Evolutionary conservation across 2,888 invertebrate species (phyloP), one percentile per base, ranked within the genome.

Genomic region (Hypolimnas misippus): DNA sequence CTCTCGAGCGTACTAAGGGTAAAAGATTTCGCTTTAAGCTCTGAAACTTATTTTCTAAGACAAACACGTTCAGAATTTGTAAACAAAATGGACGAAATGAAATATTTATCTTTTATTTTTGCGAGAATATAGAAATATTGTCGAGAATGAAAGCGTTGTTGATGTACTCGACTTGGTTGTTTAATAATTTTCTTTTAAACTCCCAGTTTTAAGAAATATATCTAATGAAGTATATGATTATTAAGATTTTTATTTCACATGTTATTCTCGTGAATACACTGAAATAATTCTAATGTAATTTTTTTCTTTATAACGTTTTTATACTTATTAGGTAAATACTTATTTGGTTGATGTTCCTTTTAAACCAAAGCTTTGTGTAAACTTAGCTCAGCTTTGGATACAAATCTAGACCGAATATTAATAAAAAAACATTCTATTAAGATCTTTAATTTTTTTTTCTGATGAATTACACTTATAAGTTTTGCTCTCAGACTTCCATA

Each of bases 11-110:
- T 60, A 61, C 31, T 55, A 29, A 35, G 21, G 25, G 57, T 29
- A 64, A 33, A 57, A 66, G 64, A 64, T 54, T 55, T 42, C 16
- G 54, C 55, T 66, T 61, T 61, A 57, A 63, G 66, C 66, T 63
- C 55, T 7, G 40, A 58, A 66, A 66, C 46, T 66, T 66, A 64
- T 66, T 66, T 66, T 57, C 64, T 66, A 61, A 55, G 17, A 66
- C 64, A 66, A 66, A 66, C 64, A 61, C 52, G 64, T 61, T 66
- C 54, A 40, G 61, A 58, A 61, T 61, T 51, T 57, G 64, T 57
- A 63, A 63, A 66, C 66, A 66, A 54, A 62, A 57, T 53, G 53
- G 60, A 60, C 57, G 59, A 52, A 67, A 55, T 57, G 60, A 66
- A 64, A 56, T 61, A 55, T 61, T 63, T 63, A 62, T 56, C 50